Percentiles rank a stretch among this genome's conserved stretches.
These are phyloP conservation scores for Dicrostonyx torquatus DNA, from an alignment of 2,797 vertebrate species.

Conservation along the genomic window DNA sequence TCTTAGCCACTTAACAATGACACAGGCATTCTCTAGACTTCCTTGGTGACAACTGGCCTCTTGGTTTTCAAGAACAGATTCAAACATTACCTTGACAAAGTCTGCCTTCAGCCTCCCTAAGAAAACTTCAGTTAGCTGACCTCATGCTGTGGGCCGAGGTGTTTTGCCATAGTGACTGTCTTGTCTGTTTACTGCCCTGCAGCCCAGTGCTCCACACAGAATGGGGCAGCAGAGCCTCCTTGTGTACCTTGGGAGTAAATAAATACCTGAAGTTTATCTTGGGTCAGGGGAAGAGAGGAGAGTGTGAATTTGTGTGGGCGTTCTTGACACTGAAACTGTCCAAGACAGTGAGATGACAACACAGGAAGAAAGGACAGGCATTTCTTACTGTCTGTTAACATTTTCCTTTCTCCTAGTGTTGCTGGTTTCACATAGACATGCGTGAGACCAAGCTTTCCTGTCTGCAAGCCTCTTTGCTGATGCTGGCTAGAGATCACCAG, in stretches of 20 bases:
- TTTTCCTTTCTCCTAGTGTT: neutral
- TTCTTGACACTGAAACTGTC: neutral
- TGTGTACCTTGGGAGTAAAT: neutral
- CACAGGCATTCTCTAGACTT: neutral
- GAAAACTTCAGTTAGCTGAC: neutral
- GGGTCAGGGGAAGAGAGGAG: neutral
- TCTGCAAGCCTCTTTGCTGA: neutral
- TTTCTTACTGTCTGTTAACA: neutral
- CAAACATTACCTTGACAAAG: neutral
- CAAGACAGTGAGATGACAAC: neutral
- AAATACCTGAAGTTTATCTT: neutral
- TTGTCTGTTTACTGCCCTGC: neutral
- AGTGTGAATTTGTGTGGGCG: neutral
- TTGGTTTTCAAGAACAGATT: neutral
- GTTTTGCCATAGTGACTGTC: neutral
- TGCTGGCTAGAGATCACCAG: neutral
- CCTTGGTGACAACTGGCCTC: neutral
- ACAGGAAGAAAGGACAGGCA: neutral
- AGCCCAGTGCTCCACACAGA: neutral
- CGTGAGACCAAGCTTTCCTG: neutral
- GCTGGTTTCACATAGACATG: neutral
- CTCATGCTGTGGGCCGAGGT: neutral
- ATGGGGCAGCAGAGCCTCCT: neutral
- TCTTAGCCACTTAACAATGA: neutral
- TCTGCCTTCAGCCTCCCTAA: neutral